Evolutionary conservation across 2,888 invertebrate genomes (phyloP).

Genomic region (Eupithecia insigniata): DNA sequence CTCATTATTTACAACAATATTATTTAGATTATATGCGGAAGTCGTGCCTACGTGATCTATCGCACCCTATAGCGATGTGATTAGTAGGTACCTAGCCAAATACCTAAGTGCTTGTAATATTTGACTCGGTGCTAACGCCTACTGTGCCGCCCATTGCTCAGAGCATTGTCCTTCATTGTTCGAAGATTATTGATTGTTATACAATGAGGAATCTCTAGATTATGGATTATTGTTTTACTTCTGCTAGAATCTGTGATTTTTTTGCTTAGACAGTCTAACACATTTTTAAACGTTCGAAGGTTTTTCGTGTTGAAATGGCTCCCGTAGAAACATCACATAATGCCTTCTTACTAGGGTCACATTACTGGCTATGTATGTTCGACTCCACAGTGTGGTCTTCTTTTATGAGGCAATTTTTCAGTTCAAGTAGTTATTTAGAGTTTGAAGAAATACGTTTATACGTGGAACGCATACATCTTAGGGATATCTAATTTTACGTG

Average conservation of each 20-base stretch:
- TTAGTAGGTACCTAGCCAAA: conserved; percentile 1
- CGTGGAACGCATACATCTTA: not conserved
- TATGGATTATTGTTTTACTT: not conserved
- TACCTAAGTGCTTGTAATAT: not conserved
- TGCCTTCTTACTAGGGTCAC: not conserved
- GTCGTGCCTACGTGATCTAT: conserved; percentile 31
- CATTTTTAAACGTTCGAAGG: too few relatives aligned
- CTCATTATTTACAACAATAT: conserved; percentile 12
- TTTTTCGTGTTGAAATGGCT: not conserved
- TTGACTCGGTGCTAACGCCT: conserved; percentile 7
- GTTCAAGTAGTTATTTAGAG: not conserved
- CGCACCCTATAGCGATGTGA: conserved; percentile 21
- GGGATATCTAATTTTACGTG: not conserved
- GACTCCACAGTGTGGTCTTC: too few relatives aligned
- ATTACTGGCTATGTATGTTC: not conserved
- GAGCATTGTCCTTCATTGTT: conserved; percentile 5
- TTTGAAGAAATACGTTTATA: not conserved
- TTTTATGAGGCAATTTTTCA: not conserved
- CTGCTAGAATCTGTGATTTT: not conserved
- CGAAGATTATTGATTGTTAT: not conserved
- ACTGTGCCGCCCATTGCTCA: conserved; percentile 14
- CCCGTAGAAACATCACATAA: not conserved
- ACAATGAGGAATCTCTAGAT: not conserved
- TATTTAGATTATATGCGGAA: conserved; percentile 35
- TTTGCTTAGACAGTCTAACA: too few relatives aligned